Conservation (phyloP, 23 tunicate genomes). For the Styela clava region DNA sequence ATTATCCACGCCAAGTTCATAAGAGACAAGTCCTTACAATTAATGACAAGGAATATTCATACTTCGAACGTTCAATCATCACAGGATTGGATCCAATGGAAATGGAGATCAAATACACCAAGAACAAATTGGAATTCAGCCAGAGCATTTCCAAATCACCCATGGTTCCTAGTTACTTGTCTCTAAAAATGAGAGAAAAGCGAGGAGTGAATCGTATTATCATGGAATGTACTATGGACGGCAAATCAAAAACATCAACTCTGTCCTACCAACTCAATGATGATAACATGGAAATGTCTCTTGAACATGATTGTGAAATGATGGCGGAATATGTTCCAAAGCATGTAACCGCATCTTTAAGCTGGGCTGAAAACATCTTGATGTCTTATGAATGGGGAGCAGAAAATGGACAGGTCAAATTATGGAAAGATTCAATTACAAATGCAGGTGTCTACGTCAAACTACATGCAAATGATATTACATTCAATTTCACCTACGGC, state of each 20-base stretch:
- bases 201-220: background rate
- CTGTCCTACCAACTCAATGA: background rate
- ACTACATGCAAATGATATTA: background rate
- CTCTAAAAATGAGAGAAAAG: background rate
- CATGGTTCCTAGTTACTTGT: background rate
- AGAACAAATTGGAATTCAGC: background rate
- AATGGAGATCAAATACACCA: background rate
- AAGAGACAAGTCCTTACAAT: background rate
- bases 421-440: background rate
- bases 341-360: background rate
- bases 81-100: background rate
- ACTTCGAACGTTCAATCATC: background rate
- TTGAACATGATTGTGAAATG: background rate
- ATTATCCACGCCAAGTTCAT: background rate
- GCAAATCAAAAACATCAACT: background rate
- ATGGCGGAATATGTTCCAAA: background rate
- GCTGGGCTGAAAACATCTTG: conserved; percentile 4
- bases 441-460: background rate
- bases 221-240: background rate
- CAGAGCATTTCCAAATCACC: background rate
- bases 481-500: background rate
- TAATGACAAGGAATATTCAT: background rate
- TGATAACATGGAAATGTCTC: background rate
- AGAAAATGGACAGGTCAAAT: background rate
- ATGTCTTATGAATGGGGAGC: conserved; percentile 9